A percentile compares a stretch with the other conserved stretches of the same genome.
Evolutionary conservation across 2,113 vertebrate species (phyloP).

Genomic region (Aegithalos caudatus): DNA sequence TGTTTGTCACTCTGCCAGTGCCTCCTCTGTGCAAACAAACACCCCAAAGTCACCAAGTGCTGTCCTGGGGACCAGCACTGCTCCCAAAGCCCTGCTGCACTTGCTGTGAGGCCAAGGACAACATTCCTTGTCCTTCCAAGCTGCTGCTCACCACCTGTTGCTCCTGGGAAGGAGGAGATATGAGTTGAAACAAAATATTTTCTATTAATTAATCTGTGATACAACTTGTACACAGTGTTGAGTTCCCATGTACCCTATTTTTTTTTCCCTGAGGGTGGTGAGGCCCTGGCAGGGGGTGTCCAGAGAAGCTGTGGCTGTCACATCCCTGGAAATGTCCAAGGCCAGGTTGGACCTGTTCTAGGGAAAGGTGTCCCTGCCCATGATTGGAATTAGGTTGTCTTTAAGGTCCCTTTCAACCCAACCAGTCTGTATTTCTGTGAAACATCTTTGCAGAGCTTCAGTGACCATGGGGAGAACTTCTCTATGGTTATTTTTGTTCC

Average conservation of each 20-base stretch:
- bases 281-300: not conserved
- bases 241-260: not conserved
- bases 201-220: not conserved
- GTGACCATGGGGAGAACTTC: not conserved
- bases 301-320: not conserved
- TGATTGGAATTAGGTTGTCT: not conserved
- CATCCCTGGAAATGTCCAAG: not conserved
- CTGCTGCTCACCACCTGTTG: not conserved
- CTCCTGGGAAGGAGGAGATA: not conserved
- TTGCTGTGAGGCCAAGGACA: not conserved
- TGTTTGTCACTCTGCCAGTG: rapidly evolving
- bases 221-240: not conserved
- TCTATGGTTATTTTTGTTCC: rapidly evolving
- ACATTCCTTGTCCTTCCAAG: not conserved
- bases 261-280: not conserved
- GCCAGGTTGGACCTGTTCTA: not conserved
- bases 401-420: not conserved
- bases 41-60: not conserved
- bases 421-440: not conserved
- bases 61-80: rapidly evolving
- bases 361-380: not conserved
- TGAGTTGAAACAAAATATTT: not conserved
- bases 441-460: not conserved
- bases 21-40: not conserved
- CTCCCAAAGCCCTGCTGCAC: not conserved